These are phyloP conservation scores for Platyscapa corneri DNA, from an alignment of 1,140 invertebrate species.

Conservation along the genomic window DNA sequence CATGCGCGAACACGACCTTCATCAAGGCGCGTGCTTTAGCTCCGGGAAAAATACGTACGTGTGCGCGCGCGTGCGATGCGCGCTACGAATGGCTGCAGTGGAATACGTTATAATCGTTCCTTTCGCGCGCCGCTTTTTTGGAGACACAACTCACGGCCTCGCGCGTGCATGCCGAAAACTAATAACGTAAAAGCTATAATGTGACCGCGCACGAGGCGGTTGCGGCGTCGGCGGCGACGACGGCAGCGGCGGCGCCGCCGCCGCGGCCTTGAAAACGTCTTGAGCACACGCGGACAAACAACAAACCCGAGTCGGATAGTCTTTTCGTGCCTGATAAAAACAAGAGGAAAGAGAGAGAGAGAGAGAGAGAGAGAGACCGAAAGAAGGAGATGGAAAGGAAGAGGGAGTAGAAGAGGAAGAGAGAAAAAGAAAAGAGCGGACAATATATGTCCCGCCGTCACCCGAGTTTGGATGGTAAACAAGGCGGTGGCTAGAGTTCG, in stretches of 20 bases:
- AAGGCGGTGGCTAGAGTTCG: constrained; percentile 26
- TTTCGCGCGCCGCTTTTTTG: not conserved
- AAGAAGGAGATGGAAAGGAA: too few species aligned
- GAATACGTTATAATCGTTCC: not conserved
- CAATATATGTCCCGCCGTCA: constrained; percentile 13
- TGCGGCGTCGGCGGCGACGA: not conserved
- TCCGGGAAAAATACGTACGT: not conserved
- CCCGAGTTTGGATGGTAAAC: constrained; percentile 2
- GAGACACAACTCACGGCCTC: not conserved
- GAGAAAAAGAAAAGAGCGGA: not conserved
- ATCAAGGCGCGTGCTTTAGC: not conserved
- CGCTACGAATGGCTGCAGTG: not conserved
- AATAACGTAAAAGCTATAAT: not conserved
- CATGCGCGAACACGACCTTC: too few species aligned
- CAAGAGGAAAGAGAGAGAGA: not conserved
- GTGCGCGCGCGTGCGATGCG: not conserved
- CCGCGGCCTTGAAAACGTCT: constrained; percentile 40
- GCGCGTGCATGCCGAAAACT: constrained; percentile 18
- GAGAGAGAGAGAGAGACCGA: not conserved
- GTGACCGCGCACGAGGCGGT: constrained; percentile 6
- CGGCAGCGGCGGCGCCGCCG: not conserved
- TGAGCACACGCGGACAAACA: constrained; percentile 31
- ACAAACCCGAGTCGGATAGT: constrained; percentile 34
- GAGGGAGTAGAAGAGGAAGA: not conserved
- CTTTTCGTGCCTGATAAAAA: constrained; percentile 38